These are phyloP conservation scores for Brachyopa scutellaris DNA, from an alignment of 2,888 invertebrate genomes.

Conservation along the genomic window DNA sequence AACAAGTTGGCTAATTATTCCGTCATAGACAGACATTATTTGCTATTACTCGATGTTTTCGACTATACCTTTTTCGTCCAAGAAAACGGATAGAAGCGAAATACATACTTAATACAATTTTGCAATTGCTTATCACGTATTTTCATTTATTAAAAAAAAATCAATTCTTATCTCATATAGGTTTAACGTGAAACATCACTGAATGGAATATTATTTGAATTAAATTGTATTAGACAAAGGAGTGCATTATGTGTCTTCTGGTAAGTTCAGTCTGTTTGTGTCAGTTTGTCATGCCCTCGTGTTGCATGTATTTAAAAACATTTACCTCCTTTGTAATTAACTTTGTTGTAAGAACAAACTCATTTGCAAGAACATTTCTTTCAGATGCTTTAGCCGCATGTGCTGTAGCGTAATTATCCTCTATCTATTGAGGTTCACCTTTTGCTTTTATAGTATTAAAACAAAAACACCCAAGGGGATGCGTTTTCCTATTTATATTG, in stretches of 20 bases:
- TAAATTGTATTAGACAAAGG: not conserved
- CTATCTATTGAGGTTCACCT: constrained; percentile 12
- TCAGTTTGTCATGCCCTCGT: constrained; percentile 4
- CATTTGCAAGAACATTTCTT: constrained; percentile 24
- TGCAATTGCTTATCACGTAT: not conserved
- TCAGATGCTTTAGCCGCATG: not conserved
- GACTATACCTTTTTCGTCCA: too few relatives aligned
- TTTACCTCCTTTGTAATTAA: constrained; percentile 36
- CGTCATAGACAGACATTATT: too few relatives aligned
- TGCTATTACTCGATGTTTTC: too few relatives aligned
- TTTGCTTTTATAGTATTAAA: not conserved
- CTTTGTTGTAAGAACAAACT: constrained; percentile 8
- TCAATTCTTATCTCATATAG: constrained; percentile 42
- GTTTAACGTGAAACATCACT: constrained; percentile 19
- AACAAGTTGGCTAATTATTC: too few relatives aligned
- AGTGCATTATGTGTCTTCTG: constrained; percentile 45
- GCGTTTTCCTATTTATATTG: constrained; percentile 55
- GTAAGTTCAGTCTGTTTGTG: constrained; percentile 54
- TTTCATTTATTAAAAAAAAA: too few relatives aligned
- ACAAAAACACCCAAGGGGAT: constrained; percentile 30
- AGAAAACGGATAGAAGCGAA: too few relatives aligned
- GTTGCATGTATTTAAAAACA: constrained; percentile 46
- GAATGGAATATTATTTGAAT: constrained; percentile 32
- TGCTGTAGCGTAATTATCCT: constrained; percentile 43
- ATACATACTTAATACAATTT: too few relatives aligned